Conservation (phyloP, 2,113 vertebrate genomes). For the Tetrax tetrax region DNA sequence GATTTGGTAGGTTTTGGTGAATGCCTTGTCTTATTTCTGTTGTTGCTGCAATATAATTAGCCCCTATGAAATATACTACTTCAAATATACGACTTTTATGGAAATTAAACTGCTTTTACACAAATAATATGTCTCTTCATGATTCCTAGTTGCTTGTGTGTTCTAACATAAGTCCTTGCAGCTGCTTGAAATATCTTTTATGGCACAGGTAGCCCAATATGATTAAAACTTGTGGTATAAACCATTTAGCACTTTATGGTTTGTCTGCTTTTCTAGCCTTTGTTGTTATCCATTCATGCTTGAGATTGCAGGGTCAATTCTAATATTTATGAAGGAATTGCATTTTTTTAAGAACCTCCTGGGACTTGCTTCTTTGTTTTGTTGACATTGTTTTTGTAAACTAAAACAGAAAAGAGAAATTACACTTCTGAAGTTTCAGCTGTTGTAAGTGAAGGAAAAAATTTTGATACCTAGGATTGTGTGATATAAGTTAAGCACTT, state of each 20-base stretch:
- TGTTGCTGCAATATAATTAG: neutral
- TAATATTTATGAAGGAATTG: constrained; percentile 1
- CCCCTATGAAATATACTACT: neutral
- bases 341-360: neutral
- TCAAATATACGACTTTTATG: neutral
- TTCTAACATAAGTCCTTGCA: neutral
- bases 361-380: neutral
- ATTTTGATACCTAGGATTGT: neutral
- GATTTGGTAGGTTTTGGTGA: neutral
- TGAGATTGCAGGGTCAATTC: neutral
- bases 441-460: neutral
- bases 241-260: neutral
- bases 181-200: neutral
- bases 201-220: neutral
- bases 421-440: neutral
- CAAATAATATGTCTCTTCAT: neutral
- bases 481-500: neutral
- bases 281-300: neutral
- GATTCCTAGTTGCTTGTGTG: neutral
- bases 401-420: neutral
- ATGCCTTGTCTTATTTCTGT: neutral
- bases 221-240: neutral
- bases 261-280: neutral
- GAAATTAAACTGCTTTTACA: neutral
- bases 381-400: neutral